These are phyloP conservation scores for Nyctibius grandis DNA, from an alignment of 2,797 vertebrate species.

Conservation along the genomic window DNA sequence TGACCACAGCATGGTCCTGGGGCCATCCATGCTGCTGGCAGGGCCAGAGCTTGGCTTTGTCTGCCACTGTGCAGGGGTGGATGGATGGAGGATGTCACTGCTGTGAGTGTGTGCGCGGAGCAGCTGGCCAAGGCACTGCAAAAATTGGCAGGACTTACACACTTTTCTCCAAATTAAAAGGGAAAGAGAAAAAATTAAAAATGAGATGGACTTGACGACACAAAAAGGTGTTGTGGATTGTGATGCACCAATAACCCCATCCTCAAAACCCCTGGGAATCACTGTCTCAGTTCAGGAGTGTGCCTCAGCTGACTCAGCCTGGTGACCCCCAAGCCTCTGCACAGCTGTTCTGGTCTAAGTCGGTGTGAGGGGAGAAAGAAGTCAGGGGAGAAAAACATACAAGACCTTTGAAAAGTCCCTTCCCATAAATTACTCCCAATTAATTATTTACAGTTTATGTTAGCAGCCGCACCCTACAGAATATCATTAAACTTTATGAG, in stretches of 20 bases:
- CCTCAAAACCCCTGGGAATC: background rate
- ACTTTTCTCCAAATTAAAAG: background rate
- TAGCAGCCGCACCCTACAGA: conserved; percentile 15
- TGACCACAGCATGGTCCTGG: background rate
- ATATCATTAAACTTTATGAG: conserved; percentile 23
- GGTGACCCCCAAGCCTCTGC: background rate
- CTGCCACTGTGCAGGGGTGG: fast-evolving
- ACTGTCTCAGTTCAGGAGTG: background rate
- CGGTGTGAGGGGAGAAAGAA: background rate
- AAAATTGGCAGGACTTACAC: background rate
- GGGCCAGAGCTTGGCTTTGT: fast-evolving
- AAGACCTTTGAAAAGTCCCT: conserved; percentile 7
- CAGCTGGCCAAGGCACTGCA: background rate
- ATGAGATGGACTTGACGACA: background rate
- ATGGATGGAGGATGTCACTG: background rate
- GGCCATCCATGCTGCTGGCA: fast-evolving
- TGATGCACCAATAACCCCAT: fast-evolving
- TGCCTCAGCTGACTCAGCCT: background rate
- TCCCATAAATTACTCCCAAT: conserved; percentile 29
- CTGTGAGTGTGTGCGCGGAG: fast-evolving
- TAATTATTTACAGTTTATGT: conserved; percentile 64
- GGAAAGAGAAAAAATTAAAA: background rate
- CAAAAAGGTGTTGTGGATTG: fast-evolving
- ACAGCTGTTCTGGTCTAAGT: background rate
- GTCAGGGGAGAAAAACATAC: conserved; percentile 5